phyloP scores from a whole-genome alignment of 2,113 vertebrate species.

The Gadus macrocephalus region DNA sequence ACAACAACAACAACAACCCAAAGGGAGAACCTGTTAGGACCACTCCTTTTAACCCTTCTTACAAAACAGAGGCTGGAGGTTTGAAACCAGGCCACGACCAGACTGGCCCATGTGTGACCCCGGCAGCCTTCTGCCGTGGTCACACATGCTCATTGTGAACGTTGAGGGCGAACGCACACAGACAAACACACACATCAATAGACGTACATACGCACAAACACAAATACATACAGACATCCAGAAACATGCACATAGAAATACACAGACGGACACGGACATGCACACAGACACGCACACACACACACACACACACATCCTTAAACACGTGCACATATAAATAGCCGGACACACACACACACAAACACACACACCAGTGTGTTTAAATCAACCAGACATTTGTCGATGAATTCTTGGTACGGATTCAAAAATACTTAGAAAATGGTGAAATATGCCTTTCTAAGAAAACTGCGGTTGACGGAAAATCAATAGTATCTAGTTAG shows the following conservation, averaged over 20 bases:
- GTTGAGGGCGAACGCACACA: conserved; percentile 26
- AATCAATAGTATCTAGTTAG: too few relatives aligned
- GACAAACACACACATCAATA: background rate
- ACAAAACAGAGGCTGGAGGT: conserved; percentile 29
- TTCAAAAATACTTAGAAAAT: too few relatives aligned
- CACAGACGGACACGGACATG: background rate
- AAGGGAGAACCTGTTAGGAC: background rate
- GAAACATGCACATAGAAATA: too few relatives aligned
- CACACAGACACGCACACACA: conserved; percentile 9
- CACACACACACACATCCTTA: conserved; percentile 10
- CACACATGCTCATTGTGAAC: conserved; percentile 53
- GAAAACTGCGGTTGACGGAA: too few relatives aligned
- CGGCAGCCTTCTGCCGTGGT: conserved; percentile 32
- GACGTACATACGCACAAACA: conserved; percentile 20
- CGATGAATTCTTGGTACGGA: too few relatives aligned
- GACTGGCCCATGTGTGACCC: conserved; percentile 38
- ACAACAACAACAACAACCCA: background rate
- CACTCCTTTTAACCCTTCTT: too few relatives aligned
- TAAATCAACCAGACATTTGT: background rate
- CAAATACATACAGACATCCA: background rate
- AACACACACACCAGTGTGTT: background rate
- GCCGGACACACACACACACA: too few relatives aligned
- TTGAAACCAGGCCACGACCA: conserved; percentile 49
- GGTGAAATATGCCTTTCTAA: too few relatives aligned
- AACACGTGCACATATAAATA: background rate